Evolutionary conservation across 2,797 vertebrate species (phyloP).

Genomic region (Gallinago nigripennis): DNA sequence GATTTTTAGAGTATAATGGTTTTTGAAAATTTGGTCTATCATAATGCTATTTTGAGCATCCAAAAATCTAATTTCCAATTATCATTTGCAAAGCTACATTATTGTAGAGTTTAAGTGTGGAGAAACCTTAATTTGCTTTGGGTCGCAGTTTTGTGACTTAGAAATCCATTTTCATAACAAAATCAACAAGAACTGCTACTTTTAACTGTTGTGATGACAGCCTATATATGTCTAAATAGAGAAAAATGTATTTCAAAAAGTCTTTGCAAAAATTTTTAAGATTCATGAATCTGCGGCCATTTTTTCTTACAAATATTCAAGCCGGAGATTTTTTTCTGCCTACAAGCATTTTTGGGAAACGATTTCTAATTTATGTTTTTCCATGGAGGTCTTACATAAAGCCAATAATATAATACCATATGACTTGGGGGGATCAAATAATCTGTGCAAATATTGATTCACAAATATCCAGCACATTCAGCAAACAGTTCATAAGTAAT

Average conservation of each 20-base stretch:
- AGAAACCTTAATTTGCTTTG: neutral
- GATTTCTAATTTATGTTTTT: neutral
- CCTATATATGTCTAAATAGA: neutral
- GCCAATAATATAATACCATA: neutral
- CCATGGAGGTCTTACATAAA: neutral
- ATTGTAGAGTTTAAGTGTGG: neutral
- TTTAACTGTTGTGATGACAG: neutral
- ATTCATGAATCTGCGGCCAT: neutral
- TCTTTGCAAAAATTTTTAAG: neutral
- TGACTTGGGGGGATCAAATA: neutral
- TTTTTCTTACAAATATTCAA: neutral
- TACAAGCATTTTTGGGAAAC: neutral
- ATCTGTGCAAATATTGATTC: constrained; percentile 38
- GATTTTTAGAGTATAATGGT: neutral
- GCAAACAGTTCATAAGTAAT: constrained; percentile 18
- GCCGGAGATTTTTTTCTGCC: neutral
- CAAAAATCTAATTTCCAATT: neutral
- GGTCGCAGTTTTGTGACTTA: neutral
- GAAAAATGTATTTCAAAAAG: neutral
- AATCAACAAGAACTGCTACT: neutral
- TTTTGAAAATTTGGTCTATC: neutral
- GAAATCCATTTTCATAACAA: neutral
- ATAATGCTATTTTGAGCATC: neutral
- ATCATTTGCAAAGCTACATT: neutral
- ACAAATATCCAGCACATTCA: constrained; percentile 2